phyloP scores from a whole-genome alignment of 2,888 invertebrate species.

The Lochmaea capreae region DNA sequence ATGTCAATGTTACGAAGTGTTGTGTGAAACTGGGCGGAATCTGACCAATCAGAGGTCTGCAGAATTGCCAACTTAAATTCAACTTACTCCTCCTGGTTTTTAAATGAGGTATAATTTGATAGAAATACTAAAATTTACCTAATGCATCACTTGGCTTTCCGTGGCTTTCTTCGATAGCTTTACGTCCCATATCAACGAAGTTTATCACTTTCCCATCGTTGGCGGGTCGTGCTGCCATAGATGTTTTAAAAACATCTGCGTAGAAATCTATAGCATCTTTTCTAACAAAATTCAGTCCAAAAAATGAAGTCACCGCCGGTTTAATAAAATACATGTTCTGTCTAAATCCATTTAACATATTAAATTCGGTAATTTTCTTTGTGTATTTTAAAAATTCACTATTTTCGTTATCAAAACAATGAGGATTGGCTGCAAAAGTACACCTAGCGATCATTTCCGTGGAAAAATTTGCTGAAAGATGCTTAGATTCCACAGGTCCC shows the following conservation, averaged over 20 bases:
- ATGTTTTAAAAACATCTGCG: constrained; percentile 52
- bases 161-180: constrained; percentile 8
- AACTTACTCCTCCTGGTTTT: no score
- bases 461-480: constrained; percentile 61
- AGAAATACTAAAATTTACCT: background rate
- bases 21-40: no score
- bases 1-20: no score
- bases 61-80: no score
- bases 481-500: constrained; percentile 55
- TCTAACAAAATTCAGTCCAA: constrained; percentile 54
- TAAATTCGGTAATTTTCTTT: constrained; percentile 56
- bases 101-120: no score
- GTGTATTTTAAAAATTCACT: constrained; percentile 61
- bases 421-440: constrained; percentile 64
- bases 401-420: constrained; percentile 59
- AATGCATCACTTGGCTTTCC: constrained; percentile 22
- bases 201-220: constrained; percentile 65
- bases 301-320: constrained; percentile 48
- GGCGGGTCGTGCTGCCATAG: constrained; percentile 50
- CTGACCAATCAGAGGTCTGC: no score
- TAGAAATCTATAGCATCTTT: constrained; percentile 52
- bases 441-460: constrained; percentile 66
- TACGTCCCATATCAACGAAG: constrained; percentile 66
- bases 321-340: constrained; percentile 53
- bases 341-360: constrained; percentile 48